Evolutionary conservation across 2,797 vertebrate genomes (phyloP), one percentile per base, ranked within the genome.

Genomic region (Staurois parvus): DNA sequence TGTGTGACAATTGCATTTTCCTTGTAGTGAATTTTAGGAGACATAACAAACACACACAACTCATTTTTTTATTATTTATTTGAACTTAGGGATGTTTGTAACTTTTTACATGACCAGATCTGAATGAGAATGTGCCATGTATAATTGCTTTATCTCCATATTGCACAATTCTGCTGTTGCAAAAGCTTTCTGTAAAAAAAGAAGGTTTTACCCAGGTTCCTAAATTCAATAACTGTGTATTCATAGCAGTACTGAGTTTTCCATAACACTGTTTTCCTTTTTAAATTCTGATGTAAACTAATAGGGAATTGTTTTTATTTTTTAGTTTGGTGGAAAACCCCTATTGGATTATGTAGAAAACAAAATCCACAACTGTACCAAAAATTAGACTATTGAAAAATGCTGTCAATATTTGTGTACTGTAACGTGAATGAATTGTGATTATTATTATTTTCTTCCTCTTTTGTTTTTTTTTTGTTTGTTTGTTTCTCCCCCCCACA

Each of bases 41-140:
- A 90, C 94, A 92, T 94, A 94, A 94, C 92, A 92, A 91, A 92
- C 91, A 91, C 91, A 91, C 92, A 92, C 91, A 90, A 52, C 91
- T 93, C 92, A 85, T 85, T 89, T 91, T 91, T 92, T 92, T 91
- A 92, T 94, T 95, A 96, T 96, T 95, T 95, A 96, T 96, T 95
- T 94, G 91, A 89, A 64, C 64, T 94, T 95, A 94, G 94, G 88
- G 95, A 94, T 94, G 93, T 96, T 94, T 94, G 93, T 94, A 93
- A 94, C 92, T 93, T 95, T 95, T 94, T 95, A 95, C 94, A 93
- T 95, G 93, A 93, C 91, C 88, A 91, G 92, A 91, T 94, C 93
- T 88, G 91, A 93, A 93, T 92, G 92, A 94, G 90, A 93, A 94
- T 94, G 94, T 96, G 95, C 94, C 95, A 95, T 94, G 94, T 94